Base-by-base conservation (phyloP, 2,797 vertebrate species). In the Fistularia commersonii region DNA sequence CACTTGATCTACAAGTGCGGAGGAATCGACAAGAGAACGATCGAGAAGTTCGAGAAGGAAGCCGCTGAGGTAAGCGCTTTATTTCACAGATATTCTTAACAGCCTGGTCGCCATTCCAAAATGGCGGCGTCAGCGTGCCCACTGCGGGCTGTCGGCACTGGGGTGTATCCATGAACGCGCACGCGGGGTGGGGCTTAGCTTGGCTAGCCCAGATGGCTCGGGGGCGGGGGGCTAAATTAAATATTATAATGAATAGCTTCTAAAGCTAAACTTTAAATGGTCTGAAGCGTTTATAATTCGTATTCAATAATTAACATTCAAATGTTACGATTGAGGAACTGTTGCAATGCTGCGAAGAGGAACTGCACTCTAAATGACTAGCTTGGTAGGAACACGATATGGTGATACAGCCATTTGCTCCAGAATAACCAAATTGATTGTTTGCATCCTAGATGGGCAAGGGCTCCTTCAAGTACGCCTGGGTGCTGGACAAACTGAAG, bases 41-140 rank as follows among this genome's bases (percentile, higher is more conserved):
- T 92, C 59, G 91, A 93, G 76, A 93, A 92, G 85, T 92, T 91
- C 49, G 89, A 93, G 88, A 93, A 92, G 73, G 91, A 93, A 59
- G 91, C 91, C 3, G 86, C 88, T 0, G 91, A 94, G 90, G 91
- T 92, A 0, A 3, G 31, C 44, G 10, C 14, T 48, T 48, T 14
- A 35, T 12, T 8, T 31, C 12, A 11, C 8, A 8, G 6, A 15
- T 4, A 5, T 0, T 10, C 1, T 5, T 6, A 14, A 10, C 32
- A 8, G 1, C 31, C 0, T 36, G 41, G 6, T 54, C 42, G 31
- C 1, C 12, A 8, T 46, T 40, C 55, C 72, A 90, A 91, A 82
- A 91, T 91, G 90, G 90, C 90, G 89, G 62, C 82, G 14, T 36
- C 55, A 66, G 76, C 84, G 69, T 84, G 89, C 76, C 74, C 64